Conservation (phyloP, 2,113 vertebrate genomes). For the Microtus oregoni region DNA sequence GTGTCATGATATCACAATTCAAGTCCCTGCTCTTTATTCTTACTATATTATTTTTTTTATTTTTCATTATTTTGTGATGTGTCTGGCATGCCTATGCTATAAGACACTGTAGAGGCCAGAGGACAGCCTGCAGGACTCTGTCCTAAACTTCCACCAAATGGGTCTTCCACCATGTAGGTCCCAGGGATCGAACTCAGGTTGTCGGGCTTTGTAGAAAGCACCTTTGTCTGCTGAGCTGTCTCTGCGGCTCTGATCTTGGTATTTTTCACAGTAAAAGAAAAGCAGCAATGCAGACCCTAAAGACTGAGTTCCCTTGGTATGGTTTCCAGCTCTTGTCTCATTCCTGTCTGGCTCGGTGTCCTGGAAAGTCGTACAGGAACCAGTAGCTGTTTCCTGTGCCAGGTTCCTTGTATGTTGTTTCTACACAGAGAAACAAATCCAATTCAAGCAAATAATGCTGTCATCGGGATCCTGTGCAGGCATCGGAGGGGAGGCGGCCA, state of each 20-base stretch:
- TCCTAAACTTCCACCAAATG: not conserved
- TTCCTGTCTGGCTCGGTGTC: conserved; percentile 61
- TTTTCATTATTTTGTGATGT: not conserved
- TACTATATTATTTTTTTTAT: too few species aligned
- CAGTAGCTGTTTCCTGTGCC: conserved; percentile 72
- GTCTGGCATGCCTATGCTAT: not conserved
- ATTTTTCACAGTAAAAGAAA: conserved; percentile 23
- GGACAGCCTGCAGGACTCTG: not conserved
- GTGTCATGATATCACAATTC: not conserved
- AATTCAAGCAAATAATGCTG: conserved; percentile 79
- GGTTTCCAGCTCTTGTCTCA: conserved; percentile 47
- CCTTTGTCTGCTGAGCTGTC: not conserved
- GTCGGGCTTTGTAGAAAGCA: not conserved
- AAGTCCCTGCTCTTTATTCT: conserved; percentile 9
- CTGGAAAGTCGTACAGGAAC: conserved; percentile 64
- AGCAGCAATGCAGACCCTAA: not conserved
- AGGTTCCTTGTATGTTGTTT: conserved; percentile 74
- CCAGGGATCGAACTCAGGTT: not conserved
- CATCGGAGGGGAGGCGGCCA: not conserved
- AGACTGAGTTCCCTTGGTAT: not conserved
- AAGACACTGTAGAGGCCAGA: not conserved
- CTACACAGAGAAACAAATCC: conserved; percentile 76
- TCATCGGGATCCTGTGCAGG: conserved; percentile 78
- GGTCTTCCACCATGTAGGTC: not conserved
- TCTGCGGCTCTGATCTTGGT: not conserved